These are phyloP conservation scores for Elysia crispata DNA, from an alignment of 2,888 invertebrate genomes.

Conservation along the genomic window DNA sequence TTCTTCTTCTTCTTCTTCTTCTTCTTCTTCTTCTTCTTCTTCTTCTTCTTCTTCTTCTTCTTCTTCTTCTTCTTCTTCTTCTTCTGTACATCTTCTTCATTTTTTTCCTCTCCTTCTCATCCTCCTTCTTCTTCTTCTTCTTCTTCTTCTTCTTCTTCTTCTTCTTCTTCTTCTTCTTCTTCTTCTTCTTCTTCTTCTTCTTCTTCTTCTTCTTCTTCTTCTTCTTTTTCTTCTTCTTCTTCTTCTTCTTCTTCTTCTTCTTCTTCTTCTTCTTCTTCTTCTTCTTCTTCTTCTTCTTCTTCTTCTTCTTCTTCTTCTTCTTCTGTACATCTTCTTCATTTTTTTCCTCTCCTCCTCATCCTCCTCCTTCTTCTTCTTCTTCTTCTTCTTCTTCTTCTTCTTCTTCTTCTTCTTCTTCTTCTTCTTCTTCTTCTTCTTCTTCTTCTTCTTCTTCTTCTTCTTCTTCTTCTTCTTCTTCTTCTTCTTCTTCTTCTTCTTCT, in stretches of 20 bases:
- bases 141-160: constrained; percentile 18
- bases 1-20: neutral
- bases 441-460: constrained; percentile 35
- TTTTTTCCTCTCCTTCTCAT: neutral
- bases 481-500: no score
- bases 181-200: neutral
- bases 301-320: neutral
- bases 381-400: constrained; percentile 25
- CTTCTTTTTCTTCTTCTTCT: neutral
- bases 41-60: neutral
- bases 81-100: neutral
- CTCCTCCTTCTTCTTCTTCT: no score
- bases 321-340: neutral
- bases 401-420: constrained; percentile 29
- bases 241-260: neutral
- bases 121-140: no score
- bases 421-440: constrained; percentile 30
- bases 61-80: neutral
- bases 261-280: constrained; percentile 23
- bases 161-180: constrained; percentile 3
- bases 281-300: neutral
- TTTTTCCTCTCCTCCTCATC: no score
- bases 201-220: neutral
- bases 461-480: no score
- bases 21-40: neutral